Conservation (phyloP, 2,797 vertebrate genomes). For the Anabacerthia variegaticeps region DNA sequence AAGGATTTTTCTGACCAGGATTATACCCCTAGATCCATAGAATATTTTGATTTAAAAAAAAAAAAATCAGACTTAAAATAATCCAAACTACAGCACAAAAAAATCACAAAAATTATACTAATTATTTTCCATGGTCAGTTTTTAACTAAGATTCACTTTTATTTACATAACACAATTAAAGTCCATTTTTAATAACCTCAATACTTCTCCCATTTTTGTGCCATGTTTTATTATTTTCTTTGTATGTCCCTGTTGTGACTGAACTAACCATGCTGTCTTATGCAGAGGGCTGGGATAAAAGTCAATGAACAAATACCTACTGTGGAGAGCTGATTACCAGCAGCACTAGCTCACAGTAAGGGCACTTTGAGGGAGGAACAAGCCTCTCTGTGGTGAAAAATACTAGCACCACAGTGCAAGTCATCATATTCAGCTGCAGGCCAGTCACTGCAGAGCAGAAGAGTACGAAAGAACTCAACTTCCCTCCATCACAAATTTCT, state of each 20-base stretch:
- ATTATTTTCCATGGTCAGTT: not conserved
- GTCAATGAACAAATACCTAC: not conserved
- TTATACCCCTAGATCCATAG: not conserved
- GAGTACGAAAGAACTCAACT: not conserved
- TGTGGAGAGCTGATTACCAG: not conserved
- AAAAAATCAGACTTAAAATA: not conserved
- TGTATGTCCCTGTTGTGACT: not conserved
- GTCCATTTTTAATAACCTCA: not conserved
- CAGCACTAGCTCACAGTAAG: not conserved
- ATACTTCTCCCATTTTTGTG: not conserved
- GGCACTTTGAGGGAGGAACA: not conserved
- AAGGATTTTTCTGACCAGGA: not conserved
- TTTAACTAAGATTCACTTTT: not conserved
- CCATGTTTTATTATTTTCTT: not conserved
- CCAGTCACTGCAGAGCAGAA: not conserved
- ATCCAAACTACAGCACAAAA: not conserved
- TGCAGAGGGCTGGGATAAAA: not conserved
- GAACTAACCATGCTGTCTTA: not conserved
- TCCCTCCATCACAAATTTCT: not conserved
- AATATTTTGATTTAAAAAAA: not conserved
- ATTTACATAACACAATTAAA: not conserved
- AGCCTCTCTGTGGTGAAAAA: not conserved
- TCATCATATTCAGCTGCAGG: not conserved
- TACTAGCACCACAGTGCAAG: not conserved
- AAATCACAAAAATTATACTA: not conserved